phyloP scores from a whole-genome alignment of 2,113 vertebrate species.

The Fregata magnificens region DNA sequence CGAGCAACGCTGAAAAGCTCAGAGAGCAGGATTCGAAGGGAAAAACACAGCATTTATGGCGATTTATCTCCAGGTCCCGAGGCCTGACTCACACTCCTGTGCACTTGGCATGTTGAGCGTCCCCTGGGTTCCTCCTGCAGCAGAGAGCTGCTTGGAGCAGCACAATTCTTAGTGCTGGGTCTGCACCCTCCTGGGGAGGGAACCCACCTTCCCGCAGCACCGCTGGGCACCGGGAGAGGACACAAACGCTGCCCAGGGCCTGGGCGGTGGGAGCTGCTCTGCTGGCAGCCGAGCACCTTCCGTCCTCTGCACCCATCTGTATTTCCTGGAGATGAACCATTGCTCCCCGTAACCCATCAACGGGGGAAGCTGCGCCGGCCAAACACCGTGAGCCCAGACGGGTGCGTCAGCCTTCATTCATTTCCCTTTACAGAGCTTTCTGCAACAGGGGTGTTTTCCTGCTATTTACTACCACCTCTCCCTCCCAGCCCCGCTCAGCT shows the following conservation, averaged over 20 bases:
- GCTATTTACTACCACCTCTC: not conserved
- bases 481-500: not conserved
- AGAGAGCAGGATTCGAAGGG: not conserved
- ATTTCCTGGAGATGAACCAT: not conserved
- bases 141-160: not conserved
- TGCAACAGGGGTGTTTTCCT: not conserved
- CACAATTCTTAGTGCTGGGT: too few species aligned
- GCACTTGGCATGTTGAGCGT: not conserved
- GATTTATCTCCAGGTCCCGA: not conserved
- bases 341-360: fast-evolving
- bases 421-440: not conserved
- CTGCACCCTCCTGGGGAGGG: not conserved
- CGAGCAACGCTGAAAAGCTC: fast-evolving
- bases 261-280: not conserved
- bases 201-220: not conserved
- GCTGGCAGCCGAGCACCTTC: not conserved
- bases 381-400: not conserved
- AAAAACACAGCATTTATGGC: fast-evolving
- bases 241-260: fast-evolving
- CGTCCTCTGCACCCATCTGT: not conserved
- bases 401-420: not conserved
- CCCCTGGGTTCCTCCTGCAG: not conserved
- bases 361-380: not conserved
- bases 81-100: not conserved
- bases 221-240: not conserved